A percentile compares a stretch with the other conserved stretches of the same genome.
phyloP scores from a whole-genome alignment of 2,888 invertebrate genomes.

The Drosophila siamana region DNA sequence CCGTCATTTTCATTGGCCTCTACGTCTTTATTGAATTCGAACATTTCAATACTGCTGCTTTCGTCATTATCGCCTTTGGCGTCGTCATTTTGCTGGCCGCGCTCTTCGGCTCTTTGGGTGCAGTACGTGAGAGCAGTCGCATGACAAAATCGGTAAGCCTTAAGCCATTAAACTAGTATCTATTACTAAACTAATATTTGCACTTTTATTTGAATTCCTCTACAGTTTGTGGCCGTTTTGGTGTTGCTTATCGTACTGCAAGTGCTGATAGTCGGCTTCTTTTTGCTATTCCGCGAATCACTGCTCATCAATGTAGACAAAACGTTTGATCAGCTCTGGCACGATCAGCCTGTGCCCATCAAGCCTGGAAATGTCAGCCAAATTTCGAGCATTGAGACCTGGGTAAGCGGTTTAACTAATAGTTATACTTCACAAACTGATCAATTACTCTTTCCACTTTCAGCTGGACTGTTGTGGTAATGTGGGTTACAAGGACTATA shows the following conservation, averaged over 20 bases:
- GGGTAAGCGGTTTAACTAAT: constrained; percentile 61
- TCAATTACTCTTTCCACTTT: neutral
- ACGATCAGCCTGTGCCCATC: constrained; percentile 77
- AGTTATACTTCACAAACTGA: neutral
- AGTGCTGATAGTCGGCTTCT: constrained; percentile 73
- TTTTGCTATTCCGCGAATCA: constrained; percentile 78
- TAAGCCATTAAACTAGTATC: no score
- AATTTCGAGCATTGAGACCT: constrained; percentile 78
- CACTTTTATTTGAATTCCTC: neutral
- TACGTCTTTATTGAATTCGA: constrained; percentile 72
- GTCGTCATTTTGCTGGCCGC: constrained; percentile 63
- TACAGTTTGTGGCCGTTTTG: constrained; percentile 71
- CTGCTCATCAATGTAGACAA: constrained; percentile 80
- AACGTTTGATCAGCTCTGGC: constrained; percentile 80
- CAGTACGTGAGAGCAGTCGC: constrained; percentile 75
- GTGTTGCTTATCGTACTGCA: constrained; percentile 71
- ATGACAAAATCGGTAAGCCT: constrained; percentile 71
- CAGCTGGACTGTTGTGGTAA: constrained; percentile 82
- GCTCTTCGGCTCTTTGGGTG: constrained; percentile 73
- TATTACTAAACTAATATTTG: neutral
- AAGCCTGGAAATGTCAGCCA: constrained; percentile 79
- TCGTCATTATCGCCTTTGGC: constrained; percentile 70
- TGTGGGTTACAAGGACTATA: constrained; percentile 71
- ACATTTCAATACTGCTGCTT: constrained; percentile 74
- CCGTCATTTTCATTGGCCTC: constrained; percentile 67